Conservation (phyloP, 2,113 vertebrate genomes). For the Bubo scandiacus region DNA sequence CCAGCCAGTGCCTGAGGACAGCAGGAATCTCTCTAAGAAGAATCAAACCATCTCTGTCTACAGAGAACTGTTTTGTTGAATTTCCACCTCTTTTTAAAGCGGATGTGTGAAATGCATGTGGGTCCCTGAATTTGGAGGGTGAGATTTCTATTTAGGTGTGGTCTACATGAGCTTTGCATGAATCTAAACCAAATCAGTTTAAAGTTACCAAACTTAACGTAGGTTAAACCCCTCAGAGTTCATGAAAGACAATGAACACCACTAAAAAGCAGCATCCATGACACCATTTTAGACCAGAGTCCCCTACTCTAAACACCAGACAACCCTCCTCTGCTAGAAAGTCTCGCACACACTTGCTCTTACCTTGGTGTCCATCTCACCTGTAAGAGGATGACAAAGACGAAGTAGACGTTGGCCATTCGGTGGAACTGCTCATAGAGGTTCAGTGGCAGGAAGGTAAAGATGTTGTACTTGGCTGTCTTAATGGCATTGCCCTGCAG, state of each 20-base stretch:
- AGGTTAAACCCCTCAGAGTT: neutral
- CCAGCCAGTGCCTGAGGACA: rapidly evolving
- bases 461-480: slow-evolving; percentile 86
- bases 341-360: rapidly evolving
- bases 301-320: too few relatives aligned
- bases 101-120: neutral
- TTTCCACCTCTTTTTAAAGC: neutral
- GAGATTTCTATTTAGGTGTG: neutral
- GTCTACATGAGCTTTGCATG: neutral
- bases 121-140: neutral
- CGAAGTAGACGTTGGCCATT: slow-evolving; percentile 88
- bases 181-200: neutral
- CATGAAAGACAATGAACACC: neutral
- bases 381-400: slow-evolving; percentile 88
- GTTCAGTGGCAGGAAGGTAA: slow-evolving; percentile 90
- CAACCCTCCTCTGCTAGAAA: neutral
- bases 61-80: neutral
- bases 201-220: rapidly evolving
- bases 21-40: neutral
- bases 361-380: slow-evolving; percentile 48
- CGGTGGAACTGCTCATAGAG: slow-evolving; percentile 91
- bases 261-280: neutral
- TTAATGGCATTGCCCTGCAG: slow-evolving; percentile 86
- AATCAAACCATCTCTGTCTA: neutral
- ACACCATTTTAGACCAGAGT: neutral